Evolutionary conservation across 2,797 vertebrate genomes (phyloP).

Genomic region (Silurus aristotelis): DNA sequence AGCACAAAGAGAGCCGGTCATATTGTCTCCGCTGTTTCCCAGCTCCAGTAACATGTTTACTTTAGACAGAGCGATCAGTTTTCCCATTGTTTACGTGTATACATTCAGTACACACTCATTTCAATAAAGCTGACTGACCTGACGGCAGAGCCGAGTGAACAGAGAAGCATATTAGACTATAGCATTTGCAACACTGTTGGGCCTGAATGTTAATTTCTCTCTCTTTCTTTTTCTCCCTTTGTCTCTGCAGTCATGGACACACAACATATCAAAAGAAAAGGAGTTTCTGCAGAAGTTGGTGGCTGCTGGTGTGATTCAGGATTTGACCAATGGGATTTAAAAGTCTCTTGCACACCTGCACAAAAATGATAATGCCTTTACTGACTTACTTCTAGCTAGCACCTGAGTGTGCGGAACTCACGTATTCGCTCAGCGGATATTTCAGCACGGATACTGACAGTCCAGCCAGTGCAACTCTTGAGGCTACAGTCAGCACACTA

Average conservation of each 20-base stretch:
- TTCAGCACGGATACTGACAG: neutral
- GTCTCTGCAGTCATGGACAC: constrained; percentile 86
- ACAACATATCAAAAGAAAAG: constrained; percentile 89
- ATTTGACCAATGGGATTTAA: constrained; percentile 86
- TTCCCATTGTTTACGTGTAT: constrained; percentile 8
- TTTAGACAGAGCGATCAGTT: constrained; percentile 26
- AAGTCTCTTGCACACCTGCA: neutral
- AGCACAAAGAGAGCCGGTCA: neutral
- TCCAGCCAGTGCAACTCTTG: neutral
- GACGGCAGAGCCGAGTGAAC: neutral
- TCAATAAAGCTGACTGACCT: neutral
- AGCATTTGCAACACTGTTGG: neutral
- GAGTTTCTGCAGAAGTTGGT: constrained; percentile 88
- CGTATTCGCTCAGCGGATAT: neutral
- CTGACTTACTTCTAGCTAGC: neutral
- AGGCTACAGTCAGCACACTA: neutral
- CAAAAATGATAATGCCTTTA: neutral
- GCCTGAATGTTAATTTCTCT: neutral
- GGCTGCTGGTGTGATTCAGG: constrained; percentile 83
- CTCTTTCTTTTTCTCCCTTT: constrained; percentile 4
- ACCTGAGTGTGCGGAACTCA: neutral
- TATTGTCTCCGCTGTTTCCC: constrained; percentile 14
- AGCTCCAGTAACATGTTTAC: constrained; percentile 47
- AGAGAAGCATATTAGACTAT: neutral
- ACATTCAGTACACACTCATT: constrained; percentile 4